These are phyloP conservation scores for Yponomeuta cagnagella DNA, from an alignment of 2,888 invertebrate species.

Conservation along the genomic window DNA sequence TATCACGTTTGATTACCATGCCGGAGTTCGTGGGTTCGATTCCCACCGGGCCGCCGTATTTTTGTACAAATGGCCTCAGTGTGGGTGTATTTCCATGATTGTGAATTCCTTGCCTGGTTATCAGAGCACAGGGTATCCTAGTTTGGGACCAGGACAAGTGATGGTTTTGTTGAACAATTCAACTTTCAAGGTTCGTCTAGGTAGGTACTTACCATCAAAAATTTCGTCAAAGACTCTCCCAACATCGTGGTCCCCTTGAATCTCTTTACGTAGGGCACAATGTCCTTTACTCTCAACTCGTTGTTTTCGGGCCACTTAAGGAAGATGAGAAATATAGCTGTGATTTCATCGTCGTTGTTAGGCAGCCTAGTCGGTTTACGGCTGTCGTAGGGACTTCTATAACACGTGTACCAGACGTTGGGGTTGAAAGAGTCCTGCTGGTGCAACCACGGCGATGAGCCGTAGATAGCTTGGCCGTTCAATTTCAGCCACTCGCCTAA, in stretches of 20 bases:
- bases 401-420: slow-evolving; percentile 79
- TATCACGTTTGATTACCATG: too few relatives aligned
- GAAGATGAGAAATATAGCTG: slow-evolving; percentile 75
- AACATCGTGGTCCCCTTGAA: slow-evolving; percentile 41
- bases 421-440: slow-evolving; percentile 85
- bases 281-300: slow-evolving; percentile 58
- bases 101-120: too few relatives aligned
- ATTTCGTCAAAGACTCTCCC: slow-evolving; percentile 53
- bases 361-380: slow-evolving; percentile 18
- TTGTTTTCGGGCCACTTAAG: slow-evolving; percentile 78
- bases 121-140: too few relatives aligned
- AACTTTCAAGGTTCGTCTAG: too few relatives aligned
- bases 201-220: slow-evolving; percentile 27
- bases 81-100: too few relatives aligned
- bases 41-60: too few relatives aligned
- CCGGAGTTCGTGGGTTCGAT: too few relatives aligned
- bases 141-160: too few relatives aligned
- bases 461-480: slow-evolving; percentile 94
- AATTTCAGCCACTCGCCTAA: slow-evolving; percentile 87
- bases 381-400: slow-evolving; percentile 20
- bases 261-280: slow-evolving; percentile 33
- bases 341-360: slow-evolving; percentile 19
- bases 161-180: too few relatives aligned
- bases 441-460: slow-evolving; percentile 82
- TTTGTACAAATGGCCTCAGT: too few relatives aligned